Percentiles rank a stretch among this genome's conserved stretches.
Evolutionary conservation across 1,140 invertebrate species (phyloP).

Genomic region (Drosophila ironensis): DNA sequence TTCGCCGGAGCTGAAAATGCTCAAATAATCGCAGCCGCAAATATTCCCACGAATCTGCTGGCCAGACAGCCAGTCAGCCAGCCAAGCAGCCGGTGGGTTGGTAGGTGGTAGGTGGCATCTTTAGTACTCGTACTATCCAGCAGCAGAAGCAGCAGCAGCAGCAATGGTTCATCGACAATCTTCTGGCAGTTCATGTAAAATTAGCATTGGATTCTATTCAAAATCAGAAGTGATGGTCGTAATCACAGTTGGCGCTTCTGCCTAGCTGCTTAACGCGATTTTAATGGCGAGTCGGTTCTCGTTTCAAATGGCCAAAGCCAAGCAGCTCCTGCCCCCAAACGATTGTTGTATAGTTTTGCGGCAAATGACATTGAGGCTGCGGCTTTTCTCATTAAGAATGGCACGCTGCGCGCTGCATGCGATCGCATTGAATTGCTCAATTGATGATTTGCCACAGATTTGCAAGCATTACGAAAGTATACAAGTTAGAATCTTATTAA

Average conservation of each 20-base stretch:
- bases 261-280: conserved; percentile 70
- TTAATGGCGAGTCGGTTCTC: conserved; percentile 62
- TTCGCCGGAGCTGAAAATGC: conserved; percentile 62
- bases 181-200: conserved; percentile 52
- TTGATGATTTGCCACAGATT: conserved; percentile 34
- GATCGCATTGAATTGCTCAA: conserved; percentile 56
- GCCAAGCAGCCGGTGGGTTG: conserved; percentile 17
- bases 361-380: conserved; percentile 61
- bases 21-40: conserved; percentile 67
- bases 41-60: conserved; percentile 68
- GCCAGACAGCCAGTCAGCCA: conserved; percentile 40
- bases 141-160: too few relatives aligned
- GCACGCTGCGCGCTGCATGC: conserved; percentile 20
- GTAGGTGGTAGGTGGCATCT: too few relatives aligned
- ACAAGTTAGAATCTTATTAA: neutral
- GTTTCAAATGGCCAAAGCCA: conserved; percentile 22
- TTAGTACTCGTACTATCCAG: too few relatives aligned
- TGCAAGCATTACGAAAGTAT: neutral
- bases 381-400: conserved; percentile 38
- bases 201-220: conserved; percentile 70
- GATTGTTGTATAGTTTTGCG: conserved; percentile 24
- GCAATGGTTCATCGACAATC: conserved; percentile 39
- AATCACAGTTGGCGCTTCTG: conserved; percentile 60
- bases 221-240: conserved; percentile 66
- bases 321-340: conserved; percentile 21